Base-by-base conservation (phyloP, 2,888 invertebrate species). In the Ametastegia equiseti region DNA sequence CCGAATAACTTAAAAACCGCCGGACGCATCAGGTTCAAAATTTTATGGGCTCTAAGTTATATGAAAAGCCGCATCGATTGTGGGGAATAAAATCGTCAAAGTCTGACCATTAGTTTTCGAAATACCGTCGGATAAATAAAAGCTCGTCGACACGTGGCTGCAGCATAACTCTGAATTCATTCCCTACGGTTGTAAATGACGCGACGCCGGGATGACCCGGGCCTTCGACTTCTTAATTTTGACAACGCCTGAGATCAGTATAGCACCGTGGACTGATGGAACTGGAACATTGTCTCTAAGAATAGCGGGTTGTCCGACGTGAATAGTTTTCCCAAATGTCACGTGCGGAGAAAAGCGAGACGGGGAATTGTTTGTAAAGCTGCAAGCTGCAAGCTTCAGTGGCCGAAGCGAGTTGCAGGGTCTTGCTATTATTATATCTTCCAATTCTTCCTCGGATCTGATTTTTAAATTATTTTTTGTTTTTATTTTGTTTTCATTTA, bases 221-320 rank as follows among this genome's bases (percentile, higher is more conserved):
- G n/a, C n/a, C 39, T 67, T 23, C 1, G 23, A n/a, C 4, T 11
- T 13, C 15, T 30, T 6, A 2, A 54, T 1, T 19, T n/a, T n/a
- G 54, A 54, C 6, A 15, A 13, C 19, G 27, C 19, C 13, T 30
- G 13, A 13, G 60, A 57, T 60, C n/a, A n/a, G 63, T 27, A 63
- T 6, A 54, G 19, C 9, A 54, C 15, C 19, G 1, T 23, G 30
- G 33, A 30, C 27, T 83, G 87, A 88, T 89, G 88, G 87, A 90
- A 89, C 89, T 90, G 86, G 90, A 89, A 89, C 90, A 88, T 89
- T 89, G 88, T 90, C 87, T 88, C 86, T 88, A 86, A 84, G 86
- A 87, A 71, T 71, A 71, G 71, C 30, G 11, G 3, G n/a, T 45
- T 0, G 27, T 47, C 23, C 5, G 47, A 71, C 27, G 71, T 71